Evolutionary conservation across 2,113 vertebrate species (phyloP).

Genomic region (Felis catus): DNA sequence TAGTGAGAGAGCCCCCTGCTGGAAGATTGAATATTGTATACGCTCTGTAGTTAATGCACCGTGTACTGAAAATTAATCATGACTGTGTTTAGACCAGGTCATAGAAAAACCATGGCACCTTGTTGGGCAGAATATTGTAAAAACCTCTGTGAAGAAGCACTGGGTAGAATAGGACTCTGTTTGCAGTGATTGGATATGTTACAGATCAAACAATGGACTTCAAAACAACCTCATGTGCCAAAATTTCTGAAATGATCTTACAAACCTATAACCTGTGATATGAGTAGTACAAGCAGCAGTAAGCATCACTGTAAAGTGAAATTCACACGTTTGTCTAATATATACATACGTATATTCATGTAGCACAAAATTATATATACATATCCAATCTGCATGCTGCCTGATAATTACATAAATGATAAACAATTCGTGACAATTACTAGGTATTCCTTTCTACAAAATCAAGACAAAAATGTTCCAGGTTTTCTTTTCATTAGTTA

Average conservation of each 20-base stretch:
- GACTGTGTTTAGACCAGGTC: neutral
- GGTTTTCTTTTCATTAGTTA: neutral
- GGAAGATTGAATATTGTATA: constrained; percentile 48
- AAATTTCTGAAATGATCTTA: constrained; percentile 7
- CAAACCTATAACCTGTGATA: neutral
- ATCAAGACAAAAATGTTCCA: neutral
- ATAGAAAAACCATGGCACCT: neutral
- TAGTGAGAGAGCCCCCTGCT: constrained; percentile 76
- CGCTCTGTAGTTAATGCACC: fast-evolving
- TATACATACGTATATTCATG: neutral
- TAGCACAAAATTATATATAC: neutral
- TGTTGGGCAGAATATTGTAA: neutral
- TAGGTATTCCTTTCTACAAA: neutral
- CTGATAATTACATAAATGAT: neutral
- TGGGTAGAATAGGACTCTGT: neutral
- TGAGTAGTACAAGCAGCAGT: neutral
- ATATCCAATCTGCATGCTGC: neutral
- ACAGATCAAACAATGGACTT: neutral
- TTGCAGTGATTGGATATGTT: neutral
- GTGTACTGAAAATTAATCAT: neutral
- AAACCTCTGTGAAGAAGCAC: neutral
- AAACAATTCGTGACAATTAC: neutral
- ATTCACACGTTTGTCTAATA: neutral
- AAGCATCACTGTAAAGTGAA: neutral
- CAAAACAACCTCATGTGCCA: neutral